Conservation (phyloP, 2,113 vertebrate species). For the Tachuris rubrigastra region DNA sequence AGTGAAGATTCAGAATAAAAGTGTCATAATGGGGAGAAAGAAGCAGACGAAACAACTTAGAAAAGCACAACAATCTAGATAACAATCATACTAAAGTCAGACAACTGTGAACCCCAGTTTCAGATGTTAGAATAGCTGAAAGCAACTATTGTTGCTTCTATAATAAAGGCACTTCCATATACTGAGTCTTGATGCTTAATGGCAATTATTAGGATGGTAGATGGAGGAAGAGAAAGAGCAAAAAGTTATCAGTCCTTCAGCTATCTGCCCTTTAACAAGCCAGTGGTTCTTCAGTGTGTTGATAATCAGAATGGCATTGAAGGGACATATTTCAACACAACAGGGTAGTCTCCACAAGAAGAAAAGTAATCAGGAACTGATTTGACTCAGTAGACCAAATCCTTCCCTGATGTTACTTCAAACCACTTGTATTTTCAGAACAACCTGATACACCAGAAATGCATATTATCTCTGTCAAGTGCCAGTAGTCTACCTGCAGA, state of each 20-base stretch:
- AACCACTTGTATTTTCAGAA: not conserved
- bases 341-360: not conserved
- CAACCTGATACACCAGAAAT: not conserved
- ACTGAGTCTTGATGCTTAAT: not conserved
- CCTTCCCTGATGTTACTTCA: not conserved
- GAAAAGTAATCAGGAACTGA: conserved; percentile 38
- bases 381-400: not conserved
- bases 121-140: conserved; percentile 11
- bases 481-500: not conserved
- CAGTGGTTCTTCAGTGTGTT: not conserved
- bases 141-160: not conserved
- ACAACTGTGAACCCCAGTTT: not conserved
- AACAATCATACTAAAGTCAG: not conserved
- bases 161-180: conserved; percentile 17
- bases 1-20: not conserved
- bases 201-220: not conserved
- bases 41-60: conserved; percentile 27
- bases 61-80: conserved; percentile 15
- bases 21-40: not conserved
- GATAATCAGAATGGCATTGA: not conserved
- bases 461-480: not conserved
- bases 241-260: not conserved
- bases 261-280: not conserved
- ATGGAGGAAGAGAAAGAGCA: not conserved
- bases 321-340: not conserved